These are phyloP conservation scores for Dasypogon diadema DNA, from an alignment of 2,888 invertebrate genomes.

Conservation along the genomic window DNA sequence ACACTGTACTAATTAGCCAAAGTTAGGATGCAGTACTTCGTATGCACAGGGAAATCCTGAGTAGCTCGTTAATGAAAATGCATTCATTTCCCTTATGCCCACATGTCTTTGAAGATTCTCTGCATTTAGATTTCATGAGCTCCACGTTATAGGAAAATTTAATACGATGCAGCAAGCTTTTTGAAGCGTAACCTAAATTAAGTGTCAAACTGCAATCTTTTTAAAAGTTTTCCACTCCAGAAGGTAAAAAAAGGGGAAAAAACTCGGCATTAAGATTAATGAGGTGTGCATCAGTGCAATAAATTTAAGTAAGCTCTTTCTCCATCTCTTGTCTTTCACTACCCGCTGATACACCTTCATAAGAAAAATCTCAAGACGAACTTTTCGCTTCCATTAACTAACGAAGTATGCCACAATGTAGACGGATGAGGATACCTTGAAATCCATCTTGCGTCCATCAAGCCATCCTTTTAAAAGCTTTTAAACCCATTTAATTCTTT, in stretches of 20 bases:
- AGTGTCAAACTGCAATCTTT: not conserved
- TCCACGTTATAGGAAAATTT: too few relatives aligned
- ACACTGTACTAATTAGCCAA: too few relatives aligned
- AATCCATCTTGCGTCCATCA: slow-evolving; percentile 25
- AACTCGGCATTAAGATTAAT: slow-evolving; percentile 23
- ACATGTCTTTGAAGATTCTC: too few relatives aligned
- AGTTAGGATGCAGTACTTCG: too few relatives aligned
- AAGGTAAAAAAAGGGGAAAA: not conserved
- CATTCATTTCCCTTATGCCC: too few relatives aligned
- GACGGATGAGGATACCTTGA: not conserved
- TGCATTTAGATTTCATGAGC: too few relatives aligned
- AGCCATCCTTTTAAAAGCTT: not conserved
- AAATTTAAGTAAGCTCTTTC: slow-evolving; percentile 27
- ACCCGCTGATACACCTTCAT: not conserved
- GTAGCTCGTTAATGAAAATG: too few relatives aligned
- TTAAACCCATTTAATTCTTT: slow-evolving; percentile 5
- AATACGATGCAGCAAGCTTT: too few relatives aligned
- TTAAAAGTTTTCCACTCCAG: not conserved
- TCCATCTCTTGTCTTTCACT: not conserved
- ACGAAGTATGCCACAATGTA: not conserved
- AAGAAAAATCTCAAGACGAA: not conserved
- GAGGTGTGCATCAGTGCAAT: slow-evolving; percentile 11
- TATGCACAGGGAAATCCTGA: too few relatives aligned
- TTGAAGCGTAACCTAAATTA: not conserved
- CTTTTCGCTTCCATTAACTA: slow-evolving; percentile 11